These are phyloP conservation scores for Patella caerulea DNA, from an alignment of 2,888 invertebrate genomes.

Conservation along the genomic window DNA sequence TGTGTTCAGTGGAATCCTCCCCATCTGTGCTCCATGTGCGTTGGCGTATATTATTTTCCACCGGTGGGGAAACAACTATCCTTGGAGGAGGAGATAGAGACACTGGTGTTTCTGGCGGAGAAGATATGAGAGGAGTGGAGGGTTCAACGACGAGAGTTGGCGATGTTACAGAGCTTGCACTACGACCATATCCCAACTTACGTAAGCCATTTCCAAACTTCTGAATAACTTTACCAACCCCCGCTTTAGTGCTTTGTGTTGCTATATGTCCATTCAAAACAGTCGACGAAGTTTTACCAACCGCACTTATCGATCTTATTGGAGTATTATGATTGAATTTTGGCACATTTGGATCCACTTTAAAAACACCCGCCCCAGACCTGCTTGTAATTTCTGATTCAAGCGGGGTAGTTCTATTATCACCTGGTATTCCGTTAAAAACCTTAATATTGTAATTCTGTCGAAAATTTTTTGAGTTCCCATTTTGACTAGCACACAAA, in stretches of 20 bases:
- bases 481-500: no score
- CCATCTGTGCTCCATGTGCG: neutral
- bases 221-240: conserved; percentile 3
- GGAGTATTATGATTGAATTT: no score
- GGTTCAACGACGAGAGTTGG: neutral
- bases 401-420: no score
- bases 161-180: neutral
- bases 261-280: neutral
- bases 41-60: neutral
- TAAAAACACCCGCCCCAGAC: no score
- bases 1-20: neutral
- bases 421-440: no score
- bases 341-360: no score
- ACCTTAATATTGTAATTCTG: no score
- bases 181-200: neutral
- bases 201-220: conserved; percentile 3
- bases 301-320: no score
- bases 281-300: neutral
- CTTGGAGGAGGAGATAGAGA: neutral
- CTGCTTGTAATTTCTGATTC: no score
- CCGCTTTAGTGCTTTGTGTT: neutral
- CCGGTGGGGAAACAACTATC: neutral
- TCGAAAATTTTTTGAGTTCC: no score
- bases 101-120: neutral
- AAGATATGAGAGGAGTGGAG: no score